Conservation (phyloP, 2,888 invertebrate species). For the Lathronympha strigana region DNA sequence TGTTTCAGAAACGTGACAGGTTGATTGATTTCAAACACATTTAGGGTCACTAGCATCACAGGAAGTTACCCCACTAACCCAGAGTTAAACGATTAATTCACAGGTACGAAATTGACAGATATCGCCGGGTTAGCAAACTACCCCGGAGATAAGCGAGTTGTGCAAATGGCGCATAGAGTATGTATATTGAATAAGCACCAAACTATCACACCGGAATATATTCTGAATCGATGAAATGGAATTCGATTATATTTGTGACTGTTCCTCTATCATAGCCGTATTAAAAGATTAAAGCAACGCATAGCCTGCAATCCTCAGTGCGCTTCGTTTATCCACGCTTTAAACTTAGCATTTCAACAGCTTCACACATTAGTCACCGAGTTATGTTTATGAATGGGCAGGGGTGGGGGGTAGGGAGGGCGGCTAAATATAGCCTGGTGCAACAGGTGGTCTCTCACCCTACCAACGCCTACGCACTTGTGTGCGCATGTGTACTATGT, state of each 20-base stretch:
- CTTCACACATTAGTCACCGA: constrained; percentile 78
- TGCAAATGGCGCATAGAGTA: too few species aligned
- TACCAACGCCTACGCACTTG: constrained; percentile 51
- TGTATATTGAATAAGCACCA: too few species aligned
- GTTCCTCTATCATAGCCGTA: neutral
- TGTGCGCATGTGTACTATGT: constrained; percentile 24
- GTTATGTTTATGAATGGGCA: constrained; percentile 71
- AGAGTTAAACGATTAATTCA: too few species aligned
- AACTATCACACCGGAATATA: too few species aligned
- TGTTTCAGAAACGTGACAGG: too few species aligned
- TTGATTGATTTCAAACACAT: too few species aligned
- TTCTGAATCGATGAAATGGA: neutral
- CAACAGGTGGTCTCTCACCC: constrained; percentile 77
- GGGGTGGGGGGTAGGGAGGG: constrained; percentile 54
- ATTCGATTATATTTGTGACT: neutral
- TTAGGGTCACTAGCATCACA: too few species aligned
- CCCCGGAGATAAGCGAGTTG: too few species aligned
- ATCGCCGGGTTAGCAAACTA: too few species aligned
- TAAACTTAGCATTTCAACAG: constrained; percentile 42
- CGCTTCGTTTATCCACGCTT: constrained; percentile 25
- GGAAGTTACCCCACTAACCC: too few species aligned
- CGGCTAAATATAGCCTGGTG: constrained; percentile 72
- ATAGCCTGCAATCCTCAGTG: constrained; percentile 12
- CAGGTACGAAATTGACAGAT: too few species aligned
- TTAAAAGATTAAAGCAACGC: constrained; percentile 14